These are phyloP conservation scores for Cremastinae sp. DNA, from an alignment of 2,888 invertebrate species.

Conservation along the genomic window DNA sequence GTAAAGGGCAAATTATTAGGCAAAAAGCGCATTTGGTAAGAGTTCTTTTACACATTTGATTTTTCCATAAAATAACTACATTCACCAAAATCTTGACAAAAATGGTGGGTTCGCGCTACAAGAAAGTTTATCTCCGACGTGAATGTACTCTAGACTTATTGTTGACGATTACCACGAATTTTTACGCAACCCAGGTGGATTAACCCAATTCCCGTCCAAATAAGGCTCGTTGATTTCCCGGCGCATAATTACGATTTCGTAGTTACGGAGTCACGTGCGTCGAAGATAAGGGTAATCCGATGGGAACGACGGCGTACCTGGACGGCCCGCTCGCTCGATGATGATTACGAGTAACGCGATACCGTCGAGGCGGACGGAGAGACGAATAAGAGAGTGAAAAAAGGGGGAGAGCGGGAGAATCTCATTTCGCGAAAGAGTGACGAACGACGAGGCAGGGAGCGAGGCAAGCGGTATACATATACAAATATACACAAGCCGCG, in stretches of 20 bases:
- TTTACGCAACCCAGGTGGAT: too few species aligned
- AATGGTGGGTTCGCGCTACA: too few species aligned
- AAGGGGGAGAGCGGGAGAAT: conserved; percentile 1
- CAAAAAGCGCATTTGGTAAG: too few species aligned
- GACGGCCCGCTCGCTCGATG: neutral
- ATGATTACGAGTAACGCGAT: conserved; percentile 24
- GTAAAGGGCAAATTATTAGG: too few species aligned
- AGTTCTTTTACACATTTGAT: too few species aligned
- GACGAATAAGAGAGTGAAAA: neutral
- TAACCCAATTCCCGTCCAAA: neutral
- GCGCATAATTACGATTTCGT: neutral
- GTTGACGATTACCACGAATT: too few species aligned
- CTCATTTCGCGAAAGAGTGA: conserved; percentile 19
- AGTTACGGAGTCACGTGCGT: neutral
- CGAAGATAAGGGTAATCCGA: neutral
- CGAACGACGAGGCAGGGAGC: neutral
- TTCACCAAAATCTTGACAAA: too few species aligned
- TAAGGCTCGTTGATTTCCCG: neutral
- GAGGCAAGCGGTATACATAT: neutral
- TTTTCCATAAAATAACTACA: too few species aligned
- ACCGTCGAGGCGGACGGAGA: neutral
- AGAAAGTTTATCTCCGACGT: too few species aligned
- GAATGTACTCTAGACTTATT: too few species aligned
- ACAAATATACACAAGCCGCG: conserved; percentile 24
- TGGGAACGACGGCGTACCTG: neutral